Evolutionary conservation across 2,888 invertebrate species (phyloP), one percentile per base, ranked within the genome.

Genomic region (Tricholauxania praeusta): DNA sequence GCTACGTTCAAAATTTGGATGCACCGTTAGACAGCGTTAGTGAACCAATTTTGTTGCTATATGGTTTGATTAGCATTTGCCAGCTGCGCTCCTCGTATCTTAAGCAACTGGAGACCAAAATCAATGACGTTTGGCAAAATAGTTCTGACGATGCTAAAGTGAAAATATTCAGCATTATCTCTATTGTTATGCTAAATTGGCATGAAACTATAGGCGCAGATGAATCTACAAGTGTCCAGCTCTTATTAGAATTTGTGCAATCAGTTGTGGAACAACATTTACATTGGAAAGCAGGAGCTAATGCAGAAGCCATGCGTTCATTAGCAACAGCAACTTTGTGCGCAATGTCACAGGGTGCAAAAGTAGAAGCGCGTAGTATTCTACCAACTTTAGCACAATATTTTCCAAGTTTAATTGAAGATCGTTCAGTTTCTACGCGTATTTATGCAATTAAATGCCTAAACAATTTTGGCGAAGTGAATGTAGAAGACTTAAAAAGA

Each of bases 241-340:
- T 84, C 22, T 64, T 87, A 19, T 67, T 71, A 4, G 71, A 74
- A 12, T 84, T 87, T 57, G 55, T 83, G 2, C 14, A 66, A 1
- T 78, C 80, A 2, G 74, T 86, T n/a, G 79, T 88, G 5, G 82
- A 82, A n/a, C 83, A 83, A 3, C 78, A 84, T 78, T 73, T 88
- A 17, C 67, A 71, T 3, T 88, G 88, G 88, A 82, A 81, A 71
- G 85, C 84, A 1, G 88, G 88, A 14, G 82, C 84, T 3, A 79
- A 79, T 72, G 83, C 86, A 12, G 87, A 87, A 75, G 81, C 85
- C 0, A 82, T 87, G 82, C 82, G 88, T 22, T 83, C 87, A 12
- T 76, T 87, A 75, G 88, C 87, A n/a, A 83, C 82, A 48, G 85
- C 87, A 8, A 84, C 84, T 0, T 71, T 88, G 1, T 87, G 86